phyloP scores from a whole-genome alignment of 1,140 invertebrate species.

The Aphelenchoides avenae region DNA sequence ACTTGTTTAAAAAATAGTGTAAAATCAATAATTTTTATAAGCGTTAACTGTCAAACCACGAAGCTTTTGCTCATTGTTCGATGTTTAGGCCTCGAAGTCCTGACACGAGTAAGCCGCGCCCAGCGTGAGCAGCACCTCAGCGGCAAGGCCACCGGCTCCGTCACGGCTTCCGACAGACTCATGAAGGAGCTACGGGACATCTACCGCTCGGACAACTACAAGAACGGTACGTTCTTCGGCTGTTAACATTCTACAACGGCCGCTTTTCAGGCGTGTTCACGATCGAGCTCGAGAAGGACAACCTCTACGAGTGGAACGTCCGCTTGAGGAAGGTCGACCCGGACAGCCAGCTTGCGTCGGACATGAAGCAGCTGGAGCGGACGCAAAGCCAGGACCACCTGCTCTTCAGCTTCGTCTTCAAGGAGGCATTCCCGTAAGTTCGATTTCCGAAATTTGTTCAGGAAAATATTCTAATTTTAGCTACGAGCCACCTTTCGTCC shows the following conservation, averaged over 20 bases:
- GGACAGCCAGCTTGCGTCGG: conserved; percentile 89
- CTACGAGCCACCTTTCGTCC: conserved; percentile 96
- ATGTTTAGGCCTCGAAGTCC: conserved; percentile 32
- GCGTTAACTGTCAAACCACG: background rate
- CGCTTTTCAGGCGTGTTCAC: conserved; percentile 71
- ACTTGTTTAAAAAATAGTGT: no score
- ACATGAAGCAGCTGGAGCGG: conserved; percentile 86
- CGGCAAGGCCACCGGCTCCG: conserved; percentile 72
- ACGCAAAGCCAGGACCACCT: conserved; percentile 89
- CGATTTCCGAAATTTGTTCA: no score
- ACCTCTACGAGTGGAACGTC: conserved; percentile 98
- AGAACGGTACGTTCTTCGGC: conserved; percentile 72
- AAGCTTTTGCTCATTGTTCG: conserved; percentile 13
- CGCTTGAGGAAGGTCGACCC: conserved; percentile 89
- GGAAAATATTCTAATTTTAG: no score
- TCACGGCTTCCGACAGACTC: conserved; percentile 93
- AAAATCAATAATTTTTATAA: no score
- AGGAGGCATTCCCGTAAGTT: conserved; percentile 65
- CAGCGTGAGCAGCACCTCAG: conserved; percentile 61
- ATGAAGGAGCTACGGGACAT: conserved; percentile 99
- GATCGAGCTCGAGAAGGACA: conserved; percentile 94
- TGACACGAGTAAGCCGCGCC: conserved; percentile 47
- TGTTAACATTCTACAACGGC: no score
- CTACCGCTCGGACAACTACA: conserved; percentile 93
- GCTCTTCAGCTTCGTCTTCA: conserved; percentile 91